phyloP scores from a whole-genome alignment of 2,888 invertebrate genomes.

The Scrobipalpa costella region DNA sequence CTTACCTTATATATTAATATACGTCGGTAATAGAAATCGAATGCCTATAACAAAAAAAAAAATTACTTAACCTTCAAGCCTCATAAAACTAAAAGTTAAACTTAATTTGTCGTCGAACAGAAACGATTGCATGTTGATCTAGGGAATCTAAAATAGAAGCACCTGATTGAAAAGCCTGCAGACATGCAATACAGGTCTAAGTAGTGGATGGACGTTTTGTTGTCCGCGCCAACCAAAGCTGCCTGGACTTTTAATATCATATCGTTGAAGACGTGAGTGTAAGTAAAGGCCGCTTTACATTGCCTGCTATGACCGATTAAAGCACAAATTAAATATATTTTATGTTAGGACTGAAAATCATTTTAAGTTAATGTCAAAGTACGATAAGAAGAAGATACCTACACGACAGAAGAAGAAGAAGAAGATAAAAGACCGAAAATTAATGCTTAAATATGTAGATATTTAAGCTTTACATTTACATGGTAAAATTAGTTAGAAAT shows the following conservation, averaged over 20 bases:
- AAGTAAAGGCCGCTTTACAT: background rate
- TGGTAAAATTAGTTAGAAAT: too few relatives aligned
- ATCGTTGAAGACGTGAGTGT: background rate
- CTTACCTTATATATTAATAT: too few relatives aligned
- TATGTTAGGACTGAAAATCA: background rate
- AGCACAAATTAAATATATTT: background rate
- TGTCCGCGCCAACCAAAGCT: conserved; percentile 43
- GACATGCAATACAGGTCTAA: conserved; percentile 67
- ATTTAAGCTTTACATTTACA: too few relatives aligned
- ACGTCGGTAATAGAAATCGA: too few relatives aligned
- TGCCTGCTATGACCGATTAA: background rate
- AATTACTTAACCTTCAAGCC: too few relatives aligned
- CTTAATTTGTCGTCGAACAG: background rate
- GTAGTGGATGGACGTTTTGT: conserved; percentile 48
- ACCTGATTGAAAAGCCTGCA: conserved; percentile 68
- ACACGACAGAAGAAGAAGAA: too few relatives aligned
- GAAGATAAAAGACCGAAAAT: too few relatives aligned
- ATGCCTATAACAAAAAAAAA: too few relatives aligned
- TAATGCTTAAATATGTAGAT: too few relatives aligned
- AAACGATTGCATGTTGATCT: background rate
- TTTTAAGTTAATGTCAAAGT: too few relatives aligned
- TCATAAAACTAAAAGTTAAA: background rate
- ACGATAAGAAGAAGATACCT: too few relatives aligned
- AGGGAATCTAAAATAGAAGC: conserved; percentile 41
- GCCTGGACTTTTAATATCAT: conserved; percentile 32